Base-by-base conservation (phyloP, 2,113 vertebrate genomes). In the Genyomyrus donnyi region DNA sequence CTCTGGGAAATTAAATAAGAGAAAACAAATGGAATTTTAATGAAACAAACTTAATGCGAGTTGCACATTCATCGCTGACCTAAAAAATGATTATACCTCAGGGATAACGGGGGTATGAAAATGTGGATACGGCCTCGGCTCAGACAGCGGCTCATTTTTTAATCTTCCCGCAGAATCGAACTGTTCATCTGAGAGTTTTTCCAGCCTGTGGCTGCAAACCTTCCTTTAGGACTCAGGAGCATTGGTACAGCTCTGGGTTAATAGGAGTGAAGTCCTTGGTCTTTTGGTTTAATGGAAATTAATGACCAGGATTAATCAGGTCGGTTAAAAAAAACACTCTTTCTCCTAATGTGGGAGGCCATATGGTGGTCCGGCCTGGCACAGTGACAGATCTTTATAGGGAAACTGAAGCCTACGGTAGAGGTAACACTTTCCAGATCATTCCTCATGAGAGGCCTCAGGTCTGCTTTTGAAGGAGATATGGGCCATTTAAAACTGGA, bases 1-100 rank as follows among this genome's bases (percentile, higher is more conserved):
- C 52, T 39, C 52, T 58, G 52, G 50, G 50, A 88, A 88, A 88
- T 56, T 88, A 88, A 87, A 87, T 53, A 53, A 52, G 50, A 13
- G 49, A 87, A 87, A 87, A 87, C 53, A 87, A 88, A 88, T 56
- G 31, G 87, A 88, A 56, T 88, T 56, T 88, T 56, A 88, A 88
- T 88, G 87, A 88, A 88, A 88, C 52, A 56, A 56, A 58, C 87
- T 39, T 88, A 49, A 88, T 88, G 8, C 17, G 52, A 88, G 35
- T 39, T 42, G 50, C 52, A 88, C 87, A 53, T 39, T 58, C 87
- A 58, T 56, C 9, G 39, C 87, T 58, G 48, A 53, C 46, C n/a
- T 52, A 85, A 87, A 87, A 87, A 53, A 87, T 24, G 83, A 48
- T 46, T 85, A 48, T n/a, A 85, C 83, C 19, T 48, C 83, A 48